These are phyloP conservation scores for Hydractinia symbiolongicarpus DNA, from an alignment of 30 jellyfish, hydroid and myxozoan species.

Conservation along the genomic window DNA sequence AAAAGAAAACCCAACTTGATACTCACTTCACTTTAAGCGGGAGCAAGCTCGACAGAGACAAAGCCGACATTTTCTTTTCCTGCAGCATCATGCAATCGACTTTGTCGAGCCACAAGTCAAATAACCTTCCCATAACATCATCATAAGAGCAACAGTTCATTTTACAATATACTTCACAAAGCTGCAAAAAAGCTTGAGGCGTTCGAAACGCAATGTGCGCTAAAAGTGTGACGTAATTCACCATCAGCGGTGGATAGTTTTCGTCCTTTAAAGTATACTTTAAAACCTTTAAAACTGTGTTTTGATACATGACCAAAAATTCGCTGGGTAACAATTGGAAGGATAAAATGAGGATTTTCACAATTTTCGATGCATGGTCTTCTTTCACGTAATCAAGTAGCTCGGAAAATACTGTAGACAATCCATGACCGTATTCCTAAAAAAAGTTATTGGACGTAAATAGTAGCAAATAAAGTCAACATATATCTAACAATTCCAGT, in stretches of 20 bases:
- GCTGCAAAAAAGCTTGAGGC: background rate
- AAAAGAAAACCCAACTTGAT: background rate
- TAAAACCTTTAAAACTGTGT: conserved; percentile 12
- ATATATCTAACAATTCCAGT: too few species aligned
- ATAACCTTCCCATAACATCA: conserved; percentile 45
- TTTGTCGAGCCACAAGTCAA: conserved; percentile 67
- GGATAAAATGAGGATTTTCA: background rate
- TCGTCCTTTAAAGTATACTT: conserved; percentile 29
- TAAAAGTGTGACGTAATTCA: background rate
- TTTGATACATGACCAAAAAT: conserved; percentile 9
- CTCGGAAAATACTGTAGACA: conserved; percentile 21
- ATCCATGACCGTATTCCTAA: conserved; percentile 7
- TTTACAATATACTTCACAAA: background rate
- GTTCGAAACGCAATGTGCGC: conserved; percentile 20
- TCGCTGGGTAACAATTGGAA: conserved; percentile 7
- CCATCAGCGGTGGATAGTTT: conserved; percentile 17
- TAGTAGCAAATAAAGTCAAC: background rate
- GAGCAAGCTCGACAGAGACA: conserved; percentile 26
- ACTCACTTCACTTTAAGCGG: conserved; percentile 19
- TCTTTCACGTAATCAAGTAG: conserved; percentile 21
- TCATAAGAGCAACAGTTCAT: conserved; percentile 25
- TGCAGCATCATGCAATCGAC: conserved; percentile 34
- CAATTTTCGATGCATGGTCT: background rate
- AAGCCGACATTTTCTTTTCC: conserved; percentile 50
- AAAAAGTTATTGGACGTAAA: background rate